Base-by-base conservation (phyloP, 2,113 vertebrate genomes). In the Sylvietta virens region DNA sequence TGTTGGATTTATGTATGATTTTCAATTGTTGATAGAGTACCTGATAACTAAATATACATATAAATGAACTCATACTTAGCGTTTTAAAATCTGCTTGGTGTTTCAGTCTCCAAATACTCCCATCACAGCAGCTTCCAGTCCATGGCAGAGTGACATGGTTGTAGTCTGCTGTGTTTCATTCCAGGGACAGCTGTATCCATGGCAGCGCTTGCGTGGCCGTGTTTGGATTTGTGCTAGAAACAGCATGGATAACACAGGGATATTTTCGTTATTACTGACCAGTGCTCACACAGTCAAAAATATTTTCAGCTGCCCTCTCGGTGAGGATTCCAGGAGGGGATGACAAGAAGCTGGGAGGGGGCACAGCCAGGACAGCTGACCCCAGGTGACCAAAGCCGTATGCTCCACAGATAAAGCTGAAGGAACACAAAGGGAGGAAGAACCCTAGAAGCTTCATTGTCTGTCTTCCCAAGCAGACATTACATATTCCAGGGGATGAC, bases 341-440 rank as follows among this genome's bases (percentile, higher is more conserved):
- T 66, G 65, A 11, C 19, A 39, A 44, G 28, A 45, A 44, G 44
- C 11, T 58, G 57, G 14, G 30, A 73, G 9, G 5, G 17, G 26
- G 11, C 44, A 39, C 16, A 65, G 33, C 28, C 24, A 37, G 37
- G 23, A 72, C 20, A 72, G 51, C 9, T 58, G 65, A 45, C 14
- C 24, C 12, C 37, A 64, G 31, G 4, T 53, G 66, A 54, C 18
- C n/a, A 42, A 73, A 86, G 19, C 23, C 28, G 22, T 18, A 22
- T n/a, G 33, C 33, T 21, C 28, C 30, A 39, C 39, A 8, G 16
- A 11, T 3, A 19, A 26, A 65, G 28, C 24, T 20, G 24, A 21
- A 58, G 39, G 66, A 47, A 45, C 5, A 65, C 0, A 0, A 50
- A 57, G 27, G 33, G 50, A 35, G 15, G 40, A 56, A 44, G 15